These are phyloP conservation scores for Nasua narica DNA, from an alignment of 2,797 vertebrate genomes.

Conservation along the genomic window DNA sequence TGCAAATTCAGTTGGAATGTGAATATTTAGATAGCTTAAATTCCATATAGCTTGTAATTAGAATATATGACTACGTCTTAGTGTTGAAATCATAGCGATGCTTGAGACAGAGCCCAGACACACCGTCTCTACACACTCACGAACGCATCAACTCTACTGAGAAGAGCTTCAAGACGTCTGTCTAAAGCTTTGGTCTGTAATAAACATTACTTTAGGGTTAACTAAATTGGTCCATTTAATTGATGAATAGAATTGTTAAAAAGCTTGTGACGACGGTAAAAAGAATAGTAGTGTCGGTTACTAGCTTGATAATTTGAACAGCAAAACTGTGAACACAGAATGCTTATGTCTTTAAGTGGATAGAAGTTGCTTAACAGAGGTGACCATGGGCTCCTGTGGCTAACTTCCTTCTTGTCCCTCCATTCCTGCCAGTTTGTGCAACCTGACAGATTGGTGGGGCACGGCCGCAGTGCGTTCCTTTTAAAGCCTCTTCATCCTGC, in stretches of 20 bases:
- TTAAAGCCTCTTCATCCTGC: too few species aligned
- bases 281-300: not conserved
- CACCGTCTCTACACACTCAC: conserved; percentile 94
- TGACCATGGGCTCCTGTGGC: not conserved
- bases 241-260: not conserved
- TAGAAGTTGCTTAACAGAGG: not conserved
- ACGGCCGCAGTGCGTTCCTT: too few species aligned
- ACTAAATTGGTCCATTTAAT: not conserved
- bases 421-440: not conserved
- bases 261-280: not conserved
- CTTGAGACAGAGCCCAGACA: not conserved
- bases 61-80: not conserved
- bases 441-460: not conserved
- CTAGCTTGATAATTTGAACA: not conserved
- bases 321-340: not conserved
- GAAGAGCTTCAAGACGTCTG: conserved; percentile 89
- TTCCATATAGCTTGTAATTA: not conserved
- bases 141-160: conserved; percentile 89
- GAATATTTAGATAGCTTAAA: not conserved
- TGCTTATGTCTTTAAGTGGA: not conserved
- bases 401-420: not conserved
- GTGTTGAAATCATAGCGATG: not conserved
- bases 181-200: not conserved
- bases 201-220: not conserved
- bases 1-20: not conserved